These are phyloP conservation scores for Physocephala rufipes DNA, from an alignment of 2,888 invertebrate genomes.

Conservation along the genomic window DNA sequence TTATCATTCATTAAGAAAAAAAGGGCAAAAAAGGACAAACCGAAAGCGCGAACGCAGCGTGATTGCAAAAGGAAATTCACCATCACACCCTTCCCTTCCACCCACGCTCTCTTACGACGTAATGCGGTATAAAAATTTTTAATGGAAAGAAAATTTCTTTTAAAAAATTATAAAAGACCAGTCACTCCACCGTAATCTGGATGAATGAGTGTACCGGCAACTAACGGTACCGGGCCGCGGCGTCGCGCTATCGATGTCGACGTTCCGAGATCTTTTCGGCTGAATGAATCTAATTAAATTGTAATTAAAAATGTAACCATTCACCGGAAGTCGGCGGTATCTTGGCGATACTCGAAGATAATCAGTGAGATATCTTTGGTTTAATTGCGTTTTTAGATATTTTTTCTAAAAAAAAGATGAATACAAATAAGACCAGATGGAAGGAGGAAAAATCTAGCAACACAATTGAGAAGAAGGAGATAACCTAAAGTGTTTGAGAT, in stretches of 20 bases:
- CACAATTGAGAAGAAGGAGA: no score
- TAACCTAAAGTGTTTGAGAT: no score
- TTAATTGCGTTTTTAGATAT: constrained; percentile 15
- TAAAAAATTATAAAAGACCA: constrained; percentile 50
- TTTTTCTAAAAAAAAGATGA: no score
- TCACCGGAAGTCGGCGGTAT: constrained; percentile 63
- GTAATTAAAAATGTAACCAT: constrained; percentile 66
- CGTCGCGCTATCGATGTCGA: constrained; percentile 62
- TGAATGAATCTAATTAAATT: constrained; percentile 67
- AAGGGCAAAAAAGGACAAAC: constrained; percentile 26
- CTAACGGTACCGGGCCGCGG: no score
- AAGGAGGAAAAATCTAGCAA: no score
- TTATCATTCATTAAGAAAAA: constrained; percentile 47
- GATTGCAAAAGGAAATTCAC: constrained; percentile 28
- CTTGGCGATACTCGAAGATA: constrained; percentile 57
- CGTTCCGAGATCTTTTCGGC: constrained; percentile 59
- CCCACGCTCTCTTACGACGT: no score
- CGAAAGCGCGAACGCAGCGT: constrained; percentile 39
- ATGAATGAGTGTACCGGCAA: no score
- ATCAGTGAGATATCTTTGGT: constrained; percentile 36
- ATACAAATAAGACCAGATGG: no score
- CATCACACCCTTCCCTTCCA: background rate
- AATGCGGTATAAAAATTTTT: constrained; percentile 18
- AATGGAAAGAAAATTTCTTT: constrained; percentile 11
- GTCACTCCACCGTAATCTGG: no score